These are phyloP conservation scores for Euzophera pinguis DNA, from an alignment of 2,888 invertebrate genomes.

Conservation along the genomic window DNA sequence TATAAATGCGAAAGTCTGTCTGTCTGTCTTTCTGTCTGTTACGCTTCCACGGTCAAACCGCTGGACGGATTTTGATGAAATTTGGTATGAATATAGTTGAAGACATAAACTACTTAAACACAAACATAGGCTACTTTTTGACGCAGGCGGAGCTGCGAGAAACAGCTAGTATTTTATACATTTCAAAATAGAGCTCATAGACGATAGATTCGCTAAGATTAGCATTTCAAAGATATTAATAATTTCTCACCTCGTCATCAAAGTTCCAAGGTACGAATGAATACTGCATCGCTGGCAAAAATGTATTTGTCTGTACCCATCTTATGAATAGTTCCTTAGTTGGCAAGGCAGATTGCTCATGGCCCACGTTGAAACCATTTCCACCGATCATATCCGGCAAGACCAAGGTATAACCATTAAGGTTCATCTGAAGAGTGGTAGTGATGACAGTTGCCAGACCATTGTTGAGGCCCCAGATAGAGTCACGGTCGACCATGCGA, in stretches of 20 bases:
- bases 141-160: no score
- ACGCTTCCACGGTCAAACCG: no score
- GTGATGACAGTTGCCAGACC: constrained; percentile 87
- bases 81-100: no score
- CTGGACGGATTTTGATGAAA: no score
- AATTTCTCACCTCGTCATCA: constrained; percentile 70
- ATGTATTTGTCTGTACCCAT: constrained; percentile 89
- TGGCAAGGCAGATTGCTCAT: constrained; percentile 66
- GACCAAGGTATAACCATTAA: constrained; percentile 85
- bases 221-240: neutral
- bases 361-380: constrained; percentile 77
- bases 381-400: constrained; percentile 91
- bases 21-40: no score
- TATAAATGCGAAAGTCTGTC: no score
- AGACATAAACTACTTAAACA: no score
- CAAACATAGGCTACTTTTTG: no score
- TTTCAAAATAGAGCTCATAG: no score
- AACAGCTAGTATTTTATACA: no score
- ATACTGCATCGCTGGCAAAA: constrained; percentile 89
- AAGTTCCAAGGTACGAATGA: constrained; percentile 91
- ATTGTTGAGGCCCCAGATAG: constrained; percentile 83
- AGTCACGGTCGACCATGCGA: constrained; percentile 89
- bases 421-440: constrained; percentile 82
- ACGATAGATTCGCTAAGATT: neutral
- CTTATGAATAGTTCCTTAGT: constrained; percentile 85